Conservation (phyloP, 2,113 vertebrate genomes). For the Thamnaconus septentrionalis region DNA sequence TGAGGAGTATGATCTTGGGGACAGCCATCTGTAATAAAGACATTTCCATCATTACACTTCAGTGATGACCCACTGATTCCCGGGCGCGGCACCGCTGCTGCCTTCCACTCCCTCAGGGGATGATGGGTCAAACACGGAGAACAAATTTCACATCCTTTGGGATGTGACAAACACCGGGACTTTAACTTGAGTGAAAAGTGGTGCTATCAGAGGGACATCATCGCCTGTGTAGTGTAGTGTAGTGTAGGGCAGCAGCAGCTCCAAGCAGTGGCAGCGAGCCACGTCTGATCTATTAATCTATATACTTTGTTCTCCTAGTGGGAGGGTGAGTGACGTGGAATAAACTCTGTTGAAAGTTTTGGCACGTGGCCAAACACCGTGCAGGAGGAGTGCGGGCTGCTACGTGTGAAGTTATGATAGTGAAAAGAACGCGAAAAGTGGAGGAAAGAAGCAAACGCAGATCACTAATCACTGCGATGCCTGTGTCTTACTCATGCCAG, state of each 20-base stretch:
- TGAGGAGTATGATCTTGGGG: too few species aligned
- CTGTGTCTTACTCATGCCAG: constrained; percentile 20
- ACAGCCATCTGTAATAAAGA: too few species aligned
- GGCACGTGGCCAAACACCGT: constrained; percentile 20
- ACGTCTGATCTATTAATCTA: constrained; percentile 40
- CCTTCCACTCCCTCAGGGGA: too few species aligned
- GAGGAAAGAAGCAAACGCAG: constrained; percentile 14
- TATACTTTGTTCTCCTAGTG: constrained; percentile 29
- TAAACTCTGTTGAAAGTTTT: constrained; percentile 50
- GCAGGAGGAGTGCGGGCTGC: constrained; percentile 17
- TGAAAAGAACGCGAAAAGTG: neutral
- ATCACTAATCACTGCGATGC: constrained; percentile 34
- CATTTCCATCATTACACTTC: too few species aligned
- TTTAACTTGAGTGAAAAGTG: constrained; percentile 1
- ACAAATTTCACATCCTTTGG: too few species aligned
- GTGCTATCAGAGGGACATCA: constrained; percentile 17
- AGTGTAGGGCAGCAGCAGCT: neutral
- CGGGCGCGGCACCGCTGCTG: too few species aligned
- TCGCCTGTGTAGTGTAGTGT: constrained; percentile 11
- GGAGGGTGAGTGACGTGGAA: constrained; percentile 55
- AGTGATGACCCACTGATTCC: too few species aligned
- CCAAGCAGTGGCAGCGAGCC: constrained; percentile 12
- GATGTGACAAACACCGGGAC: too few species aligned
- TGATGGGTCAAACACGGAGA: too few species aligned
- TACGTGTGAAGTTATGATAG: constrained; percentile 40